A percentile compares a stretch with the other conserved stretches of the same genome.
phyloP scores from a whole-genome alignment of 2,888 invertebrate genomes.

The Pyrochroa serraticornis region DNA sequence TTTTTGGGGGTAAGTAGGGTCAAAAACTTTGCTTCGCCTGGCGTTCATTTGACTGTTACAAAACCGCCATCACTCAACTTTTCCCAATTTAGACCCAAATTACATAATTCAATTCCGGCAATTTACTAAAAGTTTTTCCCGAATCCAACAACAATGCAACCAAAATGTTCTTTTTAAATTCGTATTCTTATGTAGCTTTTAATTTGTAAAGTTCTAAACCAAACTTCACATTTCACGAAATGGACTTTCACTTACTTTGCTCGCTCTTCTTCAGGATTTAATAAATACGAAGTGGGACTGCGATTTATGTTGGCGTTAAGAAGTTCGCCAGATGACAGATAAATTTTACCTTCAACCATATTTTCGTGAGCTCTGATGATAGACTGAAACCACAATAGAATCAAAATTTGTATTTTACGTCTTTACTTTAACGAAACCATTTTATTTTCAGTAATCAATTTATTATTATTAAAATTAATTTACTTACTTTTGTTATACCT shows the following conservation, averaged over 20 bases:
- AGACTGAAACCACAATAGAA: slow-evolving; percentile 64
- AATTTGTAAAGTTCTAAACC: neutral
- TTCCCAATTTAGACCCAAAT: too few relatives aligned
- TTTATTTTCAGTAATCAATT: too few relatives aligned
- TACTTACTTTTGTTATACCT: slow-evolving; percentile 71
- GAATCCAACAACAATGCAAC: too few relatives aligned
- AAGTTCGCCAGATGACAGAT: slow-evolving; percentile 70
- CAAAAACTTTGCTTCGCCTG: too few relatives aligned
- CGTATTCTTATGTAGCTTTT: too few relatives aligned
- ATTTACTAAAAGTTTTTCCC: too few relatives aligned
- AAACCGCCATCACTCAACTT: too few relatives aligned
- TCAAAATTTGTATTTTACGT: neutral
- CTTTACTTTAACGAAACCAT: neutral
- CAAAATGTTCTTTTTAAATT: too few relatives aligned
- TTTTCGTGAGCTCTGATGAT: slow-evolving; percentile 78
- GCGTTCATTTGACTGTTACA: too few relatives aligned
- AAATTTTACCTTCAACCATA: slow-evolving; percentile 73
- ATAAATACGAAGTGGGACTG: slow-evolving; percentile 85
- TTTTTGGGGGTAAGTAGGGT: too few relatives aligned
- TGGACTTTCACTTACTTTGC: slow-evolving; percentile 62
- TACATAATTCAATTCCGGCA: too few relatives aligned
- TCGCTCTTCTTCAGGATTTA: slow-evolving; percentile 82
- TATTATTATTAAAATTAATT: neutral
- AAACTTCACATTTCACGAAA: neutral
- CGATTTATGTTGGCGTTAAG: slow-evolving; percentile 86